Conservation (phyloP, 1,140 invertebrate genomes). For the Rhyzopertha dominica region DNA sequence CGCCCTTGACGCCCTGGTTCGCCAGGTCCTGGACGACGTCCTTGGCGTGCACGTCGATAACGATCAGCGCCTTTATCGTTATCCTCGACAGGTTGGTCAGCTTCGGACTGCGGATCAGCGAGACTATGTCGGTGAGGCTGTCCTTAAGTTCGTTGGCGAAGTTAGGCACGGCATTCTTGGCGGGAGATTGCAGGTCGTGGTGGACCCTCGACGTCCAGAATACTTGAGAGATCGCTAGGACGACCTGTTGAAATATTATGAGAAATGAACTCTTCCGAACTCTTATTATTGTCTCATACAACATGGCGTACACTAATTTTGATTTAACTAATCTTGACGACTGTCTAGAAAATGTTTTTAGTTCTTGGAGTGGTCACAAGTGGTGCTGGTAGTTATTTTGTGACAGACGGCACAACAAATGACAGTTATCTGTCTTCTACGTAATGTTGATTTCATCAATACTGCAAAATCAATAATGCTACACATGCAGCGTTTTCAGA, state of each 20-base stretch:
- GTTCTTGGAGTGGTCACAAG: no score
- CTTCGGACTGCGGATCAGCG: slow-evolving; percentile 52
- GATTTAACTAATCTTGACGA: no score
- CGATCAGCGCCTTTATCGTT: slow-evolving; percentile 80
- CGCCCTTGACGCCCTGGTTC: slow-evolving; percentile 60
- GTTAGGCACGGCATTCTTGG: slow-evolving; percentile 1
- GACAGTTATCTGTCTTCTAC: no score
- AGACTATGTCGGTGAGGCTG: slow-evolving; percentile 62
- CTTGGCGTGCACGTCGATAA: slow-evolving; percentile 87
- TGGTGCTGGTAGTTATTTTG: no score
- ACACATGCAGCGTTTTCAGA: no score
- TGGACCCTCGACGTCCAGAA: slow-evolving; percentile 84
- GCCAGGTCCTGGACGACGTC: slow-evolving; percentile 78
- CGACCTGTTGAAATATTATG: no score
- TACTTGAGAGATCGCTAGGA: slow-evolving; percentile 79
- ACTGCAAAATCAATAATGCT: no score
- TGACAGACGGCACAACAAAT: no score
- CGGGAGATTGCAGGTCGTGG: slow-evolving; percentile 51
- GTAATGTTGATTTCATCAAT: no score
- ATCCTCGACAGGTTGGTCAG: slow-evolving; percentile 62
- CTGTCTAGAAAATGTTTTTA: no score
- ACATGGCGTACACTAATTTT: no score
- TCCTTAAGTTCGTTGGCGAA: slow-evolving; percentile 23
- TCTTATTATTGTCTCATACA: no score
- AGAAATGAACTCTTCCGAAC: slow-evolving; percentile 49